A percentile compares a stretch with the other conserved stretches of the same genome.
Evolutionary conservation across 2,113 vertebrate genomes (phyloP).

Genomic region (Heterocephalus glaber): DNA sequence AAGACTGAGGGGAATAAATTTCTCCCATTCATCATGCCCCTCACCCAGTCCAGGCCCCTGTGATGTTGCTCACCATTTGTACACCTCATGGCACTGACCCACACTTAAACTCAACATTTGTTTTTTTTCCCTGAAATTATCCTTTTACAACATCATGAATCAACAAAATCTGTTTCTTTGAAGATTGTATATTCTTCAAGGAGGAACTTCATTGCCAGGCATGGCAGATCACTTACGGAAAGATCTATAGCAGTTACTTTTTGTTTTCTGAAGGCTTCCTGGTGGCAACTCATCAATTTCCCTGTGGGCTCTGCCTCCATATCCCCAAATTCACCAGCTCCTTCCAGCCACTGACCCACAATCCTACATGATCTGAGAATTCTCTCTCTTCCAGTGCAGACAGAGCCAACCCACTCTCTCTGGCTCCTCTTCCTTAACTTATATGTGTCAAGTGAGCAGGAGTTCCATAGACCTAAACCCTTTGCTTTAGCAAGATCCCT

Average conservation of each 20-base stretch:
- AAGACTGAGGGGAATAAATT: not conserved
- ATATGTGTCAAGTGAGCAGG: not conserved
- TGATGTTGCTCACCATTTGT: not conserved
- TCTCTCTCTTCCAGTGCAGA: not conserved
- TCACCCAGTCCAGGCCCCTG: not conserved
- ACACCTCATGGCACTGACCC: not conserved
- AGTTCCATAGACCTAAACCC: not conserved
- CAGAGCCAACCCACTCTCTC: not conserved
- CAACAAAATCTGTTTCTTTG: not conserved
- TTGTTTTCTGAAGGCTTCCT: not conserved
- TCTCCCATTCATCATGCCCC: not conserved
- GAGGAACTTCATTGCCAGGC: not conserved
- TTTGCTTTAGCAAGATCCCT: too few relatives aligned
- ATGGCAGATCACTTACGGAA: not conserved
- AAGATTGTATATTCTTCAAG: not conserved
- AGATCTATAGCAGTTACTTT: not conserved
- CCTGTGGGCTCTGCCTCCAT: not conserved
- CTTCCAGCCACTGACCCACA: not conserved
- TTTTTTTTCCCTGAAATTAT: not conserved
- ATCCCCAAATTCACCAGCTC: not conserved
- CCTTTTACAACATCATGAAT: not conserved
- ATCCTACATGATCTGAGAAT: not conserved
- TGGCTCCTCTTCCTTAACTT: not conserved
- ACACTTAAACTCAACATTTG: not conserved
- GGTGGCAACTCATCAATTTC: not conserved